phyloP scores from a whole-genome alignment of 2,888 invertebrate species.

The Zaprionus lineosus region DNA sequence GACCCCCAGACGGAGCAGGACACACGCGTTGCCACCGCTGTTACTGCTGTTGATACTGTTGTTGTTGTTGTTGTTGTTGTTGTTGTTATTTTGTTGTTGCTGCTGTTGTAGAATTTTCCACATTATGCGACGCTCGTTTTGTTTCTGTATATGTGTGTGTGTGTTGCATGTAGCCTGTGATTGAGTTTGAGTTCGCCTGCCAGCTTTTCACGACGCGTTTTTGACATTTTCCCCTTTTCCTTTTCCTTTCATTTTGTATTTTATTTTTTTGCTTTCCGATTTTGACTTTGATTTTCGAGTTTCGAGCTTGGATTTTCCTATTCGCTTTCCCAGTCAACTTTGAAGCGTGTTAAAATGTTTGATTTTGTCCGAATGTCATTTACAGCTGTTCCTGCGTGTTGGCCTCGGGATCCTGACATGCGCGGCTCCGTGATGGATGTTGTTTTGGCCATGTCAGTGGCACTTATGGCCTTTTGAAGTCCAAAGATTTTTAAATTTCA shows the following conservation, averaged over 20 bases:
- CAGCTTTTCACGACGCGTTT: slow-evolving; percentile 69
- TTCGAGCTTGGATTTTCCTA: slow-evolving; percentile 11
- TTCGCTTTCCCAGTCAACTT: slow-evolving; percentile 53
- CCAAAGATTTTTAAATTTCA: background rate
- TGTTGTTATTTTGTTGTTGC: slow-evolving; percentile 29
- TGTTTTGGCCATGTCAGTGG: slow-evolving; percentile 8
- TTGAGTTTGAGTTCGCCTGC: slow-evolving; percentile 57
- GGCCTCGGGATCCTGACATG: slow-evolving; percentile 36
- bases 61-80: slow-evolving; percentile 12
- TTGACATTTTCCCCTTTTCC: slow-evolving; percentile 59
- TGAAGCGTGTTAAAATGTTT: slow-evolving; percentile 78
- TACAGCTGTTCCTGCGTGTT: slow-evolving; percentile 66
- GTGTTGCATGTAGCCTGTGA: slow-evolving; percentile 63
- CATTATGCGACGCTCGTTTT: slow-evolving; percentile 62
- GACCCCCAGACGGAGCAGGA: slow-evolving; percentile 71
- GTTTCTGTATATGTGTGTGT: background rate
- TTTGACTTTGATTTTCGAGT: slow-evolving; percentile 29
- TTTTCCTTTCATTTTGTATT: background rate
- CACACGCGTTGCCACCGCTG: slow-evolving; percentile 61
- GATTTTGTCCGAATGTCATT: slow-evolving; percentile 75
- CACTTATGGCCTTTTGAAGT: slow-evolving; percentile 9
- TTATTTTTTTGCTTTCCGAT: background rate
- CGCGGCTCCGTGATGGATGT: slow-evolving; percentile 48
- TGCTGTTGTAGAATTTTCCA: slow-evolving; percentile 57
- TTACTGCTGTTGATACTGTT: too few relatives aligned